These are phyloP conservation scores for Anadara kagoshimensis DNA, from an alignment of 1,140 invertebrate genomes.

Conservation along the genomic window DNA sequence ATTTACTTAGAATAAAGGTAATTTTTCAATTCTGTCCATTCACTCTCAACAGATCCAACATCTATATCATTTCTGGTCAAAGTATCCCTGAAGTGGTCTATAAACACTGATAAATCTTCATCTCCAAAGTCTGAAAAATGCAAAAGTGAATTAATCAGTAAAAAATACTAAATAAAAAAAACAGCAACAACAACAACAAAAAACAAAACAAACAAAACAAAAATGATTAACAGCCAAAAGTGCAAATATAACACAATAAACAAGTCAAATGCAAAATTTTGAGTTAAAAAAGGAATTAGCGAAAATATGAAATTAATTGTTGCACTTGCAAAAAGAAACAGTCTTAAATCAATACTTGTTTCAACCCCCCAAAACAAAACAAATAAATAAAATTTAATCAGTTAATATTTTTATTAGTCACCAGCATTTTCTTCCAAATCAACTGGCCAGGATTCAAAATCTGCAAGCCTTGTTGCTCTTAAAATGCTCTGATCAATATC, in stretches of 20 bases:
- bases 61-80: not conserved
- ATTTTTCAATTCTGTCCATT: slow-evolving; percentile 12
- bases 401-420: no score
- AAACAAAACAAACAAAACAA: not conserved
- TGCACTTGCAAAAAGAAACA: no score
- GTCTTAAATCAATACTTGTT: no score
- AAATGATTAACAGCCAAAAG: not conserved
- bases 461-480: slow-evolving; percentile 8
- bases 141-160: not conserved
- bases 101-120: not conserved
- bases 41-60: slow-evolving; percentile 1
- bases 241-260: no score
- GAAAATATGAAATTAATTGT: no score
- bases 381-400: no score
- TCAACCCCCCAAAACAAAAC: no score
- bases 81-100: slow-evolving; percentile 1
- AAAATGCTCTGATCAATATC: not conserved
- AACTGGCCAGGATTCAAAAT: slow-evolving; percentile 8
- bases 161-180: not conserved
- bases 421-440: no score
- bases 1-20: slow-evolving; percentile 2
- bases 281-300: no score
- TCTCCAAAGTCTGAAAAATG: slow-evolving; percentile 11
- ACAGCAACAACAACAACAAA: no score
- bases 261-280: no score